These are phyloP conservation scores for Danaus plexippus DNA, from an alignment of 1,140 invertebrate genomes.

Conservation along the genomic window DNA sequence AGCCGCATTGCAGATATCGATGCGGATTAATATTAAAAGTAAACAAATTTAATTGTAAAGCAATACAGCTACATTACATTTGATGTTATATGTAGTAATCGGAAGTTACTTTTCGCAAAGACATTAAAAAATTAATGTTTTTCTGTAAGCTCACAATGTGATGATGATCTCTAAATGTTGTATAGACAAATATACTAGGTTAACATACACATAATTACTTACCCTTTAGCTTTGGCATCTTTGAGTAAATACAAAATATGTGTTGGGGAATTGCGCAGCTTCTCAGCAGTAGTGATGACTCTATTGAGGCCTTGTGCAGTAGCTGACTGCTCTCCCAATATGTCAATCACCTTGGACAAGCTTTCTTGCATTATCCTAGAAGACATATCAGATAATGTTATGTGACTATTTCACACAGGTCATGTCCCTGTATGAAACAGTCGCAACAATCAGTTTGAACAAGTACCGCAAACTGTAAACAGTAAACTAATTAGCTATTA, in stretches of 20 bases:
- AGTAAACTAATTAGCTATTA: too few relatives aligned
- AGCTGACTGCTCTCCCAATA: conserved; percentile 80
- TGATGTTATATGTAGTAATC: too few relatives aligned
- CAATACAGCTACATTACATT: background rate
- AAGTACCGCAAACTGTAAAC: too few relatives aligned
- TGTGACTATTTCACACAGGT: too few relatives aligned
- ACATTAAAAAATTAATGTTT: too few relatives aligned
- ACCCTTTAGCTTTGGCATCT: conserved; percentile 75
- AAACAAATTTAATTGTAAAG: background rate
- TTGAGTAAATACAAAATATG: conserved; percentile 78
- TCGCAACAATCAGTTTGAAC: too few relatives aligned
- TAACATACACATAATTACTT: conserved; percentile 31
- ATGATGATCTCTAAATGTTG: too few relatives aligned
- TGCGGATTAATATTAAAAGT: background rate
- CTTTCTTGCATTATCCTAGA: conserved; percentile 75
- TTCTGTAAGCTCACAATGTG: too few relatives aligned
- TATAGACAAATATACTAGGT: too few relatives aligned
- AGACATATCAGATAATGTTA: background rate
- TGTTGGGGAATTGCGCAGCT: conserved; percentile 78
- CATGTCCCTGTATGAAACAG: too few relatives aligned
- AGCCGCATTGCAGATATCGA: conserved; percentile 23
- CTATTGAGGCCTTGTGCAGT: conserved; percentile 81
- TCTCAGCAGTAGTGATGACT: conserved; percentile 79
- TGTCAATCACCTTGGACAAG: conserved; percentile 77
- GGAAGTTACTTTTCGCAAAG: too few relatives aligned